Evolutionary conservation across 2,797 vertebrate genomes (phyloP).

Genomic region (Cheirogaleus major): DNA sequence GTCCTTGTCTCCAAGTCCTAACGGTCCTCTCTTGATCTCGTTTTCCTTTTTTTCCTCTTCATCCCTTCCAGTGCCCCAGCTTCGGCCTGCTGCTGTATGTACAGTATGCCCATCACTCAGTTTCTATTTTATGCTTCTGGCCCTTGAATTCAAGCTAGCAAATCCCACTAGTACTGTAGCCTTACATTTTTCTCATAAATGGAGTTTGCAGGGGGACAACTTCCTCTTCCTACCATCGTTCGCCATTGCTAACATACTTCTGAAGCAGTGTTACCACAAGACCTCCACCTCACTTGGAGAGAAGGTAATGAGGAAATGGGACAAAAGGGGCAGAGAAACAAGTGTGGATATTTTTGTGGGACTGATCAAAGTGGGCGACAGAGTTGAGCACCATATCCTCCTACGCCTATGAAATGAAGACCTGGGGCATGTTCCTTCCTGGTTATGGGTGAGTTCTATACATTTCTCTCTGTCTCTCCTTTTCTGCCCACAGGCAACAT

Average conservation of each 20-base stretch:
- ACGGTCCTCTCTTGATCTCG: background rate
- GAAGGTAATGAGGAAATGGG: background rate
- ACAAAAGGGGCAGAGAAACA: background rate
- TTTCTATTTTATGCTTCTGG: background rate
- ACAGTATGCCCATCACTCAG: background rate
- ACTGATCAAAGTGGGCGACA: background rate
- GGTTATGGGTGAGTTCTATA: background rate
- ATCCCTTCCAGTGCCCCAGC: background rate
- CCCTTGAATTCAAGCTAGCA: background rate
- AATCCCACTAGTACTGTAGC: background rate
- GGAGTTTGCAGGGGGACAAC: background rate
- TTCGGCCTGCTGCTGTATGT: background rate
- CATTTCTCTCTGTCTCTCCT: background rate
- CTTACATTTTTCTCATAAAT: background rate
- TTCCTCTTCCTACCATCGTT: background rate
- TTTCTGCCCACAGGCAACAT: background rate
- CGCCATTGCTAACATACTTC: background rate
- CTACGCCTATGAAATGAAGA: background rate
- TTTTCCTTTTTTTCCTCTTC: background rate
- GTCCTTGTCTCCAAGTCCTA: background rate
- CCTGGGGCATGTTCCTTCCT: background rate
- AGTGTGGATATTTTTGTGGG: background rate
- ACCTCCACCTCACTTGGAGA: background rate
- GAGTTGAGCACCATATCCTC: background rate
- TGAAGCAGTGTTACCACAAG: background rate